A percentile compares a stretch with the other conserved stretches of the same genome.
phyloP scores from a whole-genome alignment of 1,140 invertebrate species.

The Delia radicum region DNA sequence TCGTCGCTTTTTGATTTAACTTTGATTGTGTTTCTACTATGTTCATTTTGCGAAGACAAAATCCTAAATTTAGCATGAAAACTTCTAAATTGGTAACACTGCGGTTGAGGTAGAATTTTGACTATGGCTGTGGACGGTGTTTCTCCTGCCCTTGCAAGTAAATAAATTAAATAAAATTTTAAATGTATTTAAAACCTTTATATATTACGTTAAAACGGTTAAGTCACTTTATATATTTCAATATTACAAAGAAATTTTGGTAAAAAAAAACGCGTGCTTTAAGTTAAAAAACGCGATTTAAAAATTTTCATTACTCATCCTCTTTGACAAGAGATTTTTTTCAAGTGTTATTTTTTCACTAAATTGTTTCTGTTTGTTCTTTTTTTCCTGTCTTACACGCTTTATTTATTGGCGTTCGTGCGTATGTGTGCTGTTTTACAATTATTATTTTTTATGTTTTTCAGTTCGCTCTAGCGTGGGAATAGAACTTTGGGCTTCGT shows the following conservation, averaged over 20 bases:
- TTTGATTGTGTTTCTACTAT: too few relatives aligned
- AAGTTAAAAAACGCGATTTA: not conserved
- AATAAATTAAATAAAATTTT: constrained; percentile 35
- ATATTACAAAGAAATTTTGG: not conserved
- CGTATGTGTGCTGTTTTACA: not conserved
- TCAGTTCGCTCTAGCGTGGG: constrained; percentile 55
- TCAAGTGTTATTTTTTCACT: not conserved
- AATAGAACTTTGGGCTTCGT: constrained; percentile 51
- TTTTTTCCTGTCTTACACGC: not conserved
- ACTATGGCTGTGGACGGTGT: constrained; percentile 54
- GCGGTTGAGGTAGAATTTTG: constrained; percentile 44
- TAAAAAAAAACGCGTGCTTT: not conserved
- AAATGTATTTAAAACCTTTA: not conserved
- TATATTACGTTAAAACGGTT: not conserved
- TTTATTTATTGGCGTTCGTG: not conserved
- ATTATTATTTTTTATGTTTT: not conserved
- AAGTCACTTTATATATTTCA: not conserved
- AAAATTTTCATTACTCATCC: constrained; percentile 20
- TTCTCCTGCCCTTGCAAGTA: constrained; percentile 55
- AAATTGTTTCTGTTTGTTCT: not conserved
- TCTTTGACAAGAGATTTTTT: not conserved
- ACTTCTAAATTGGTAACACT: not conserved
- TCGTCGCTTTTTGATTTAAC: too few relatives aligned
- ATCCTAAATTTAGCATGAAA: too few relatives aligned
- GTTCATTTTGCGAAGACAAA: too few relatives aligned